Evolutionary conservation across 1,140 invertebrate genomes (phyloP).

Genomic region (Tetranychus cinnabarinus): DNA sequence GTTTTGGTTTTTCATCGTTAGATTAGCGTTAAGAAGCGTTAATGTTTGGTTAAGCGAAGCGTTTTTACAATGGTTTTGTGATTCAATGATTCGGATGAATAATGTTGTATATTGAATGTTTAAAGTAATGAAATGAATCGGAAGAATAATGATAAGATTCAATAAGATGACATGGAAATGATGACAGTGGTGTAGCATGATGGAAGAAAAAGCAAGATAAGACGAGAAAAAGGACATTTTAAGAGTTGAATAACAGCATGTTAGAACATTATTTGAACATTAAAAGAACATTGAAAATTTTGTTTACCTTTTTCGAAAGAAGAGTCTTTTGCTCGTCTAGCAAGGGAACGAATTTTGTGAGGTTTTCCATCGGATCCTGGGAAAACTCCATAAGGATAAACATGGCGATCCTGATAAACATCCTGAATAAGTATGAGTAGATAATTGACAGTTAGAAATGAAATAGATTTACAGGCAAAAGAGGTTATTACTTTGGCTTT

Average conservation of each 20-base stretch:
- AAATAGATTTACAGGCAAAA: no score
- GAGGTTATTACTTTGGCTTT: constrained; percentile 23
- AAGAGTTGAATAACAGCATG: no score
- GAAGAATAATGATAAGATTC: not conserved
- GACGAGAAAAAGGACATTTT: no score
- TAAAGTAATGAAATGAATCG: not conserved
- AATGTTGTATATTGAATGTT: not conserved
- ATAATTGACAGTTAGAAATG: not conserved
- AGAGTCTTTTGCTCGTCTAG: not conserved
- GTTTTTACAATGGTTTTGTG: no score
- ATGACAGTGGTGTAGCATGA: no score
- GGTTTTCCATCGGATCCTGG: not conserved
- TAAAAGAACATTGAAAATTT: no score
- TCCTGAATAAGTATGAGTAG: not conserved
- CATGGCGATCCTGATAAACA: not conserved
- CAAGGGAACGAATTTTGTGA: not conserved
- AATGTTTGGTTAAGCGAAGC: no score
- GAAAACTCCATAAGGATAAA: not conserved
- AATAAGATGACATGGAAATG: not conserved
- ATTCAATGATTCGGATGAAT: no score
- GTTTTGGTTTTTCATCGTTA: no score
- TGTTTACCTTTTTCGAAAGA: constrained; percentile 3
- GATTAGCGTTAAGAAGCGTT: no score
- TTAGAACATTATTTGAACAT: no score
- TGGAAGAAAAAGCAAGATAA: no score